These are phyloP conservation scores for Anastrepha ludens DNA, from an alignment of 1,140 invertebrate species.

Conservation along the genomic window DNA sequence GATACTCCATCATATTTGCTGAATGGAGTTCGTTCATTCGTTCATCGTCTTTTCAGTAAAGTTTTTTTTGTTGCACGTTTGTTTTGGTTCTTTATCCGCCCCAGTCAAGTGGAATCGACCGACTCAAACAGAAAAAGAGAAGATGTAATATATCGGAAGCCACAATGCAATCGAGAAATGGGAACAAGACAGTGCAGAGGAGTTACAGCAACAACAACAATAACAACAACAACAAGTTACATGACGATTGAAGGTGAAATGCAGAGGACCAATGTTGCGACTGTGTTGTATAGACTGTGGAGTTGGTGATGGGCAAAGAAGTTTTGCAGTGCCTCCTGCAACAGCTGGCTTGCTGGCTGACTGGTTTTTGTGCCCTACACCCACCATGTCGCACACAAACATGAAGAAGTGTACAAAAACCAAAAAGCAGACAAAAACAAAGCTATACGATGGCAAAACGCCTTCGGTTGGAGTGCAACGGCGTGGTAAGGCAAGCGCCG, in stretches of 20 bases:
- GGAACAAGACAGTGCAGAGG: background rate
- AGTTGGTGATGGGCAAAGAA: background rate
- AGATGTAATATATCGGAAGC: constrained; percentile 10
- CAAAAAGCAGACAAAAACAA: background rate
- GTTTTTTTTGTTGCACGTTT: constrained; percentile 32
- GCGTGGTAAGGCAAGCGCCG: background rate
- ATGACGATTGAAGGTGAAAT: too few species aligned
- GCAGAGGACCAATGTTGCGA: background rate
- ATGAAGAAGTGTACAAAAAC: background rate
- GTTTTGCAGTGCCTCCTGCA: background rate
- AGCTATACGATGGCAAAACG: constrained; percentile 13
- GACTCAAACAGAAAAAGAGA: background rate
- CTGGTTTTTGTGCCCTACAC: background rate
- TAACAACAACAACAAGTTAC: too few species aligned
- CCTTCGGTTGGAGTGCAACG: constrained; percentile 41
- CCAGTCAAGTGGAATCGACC: constrained; percentile 45
- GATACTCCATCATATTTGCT: constrained; percentile 6
- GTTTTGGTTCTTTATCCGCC: constrained; percentile 52
- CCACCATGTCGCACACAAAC: background rate
- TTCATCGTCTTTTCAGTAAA: background rate
- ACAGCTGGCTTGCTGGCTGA: background rate
- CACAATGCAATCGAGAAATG: background rate
- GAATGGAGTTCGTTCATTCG: constrained; percentile 50
- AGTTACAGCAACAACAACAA: background rate
- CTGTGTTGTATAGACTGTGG: background rate